Conservation (phyloP, 2,113 vertebrate genomes). For the Corynorhinus townsendii region DNA sequence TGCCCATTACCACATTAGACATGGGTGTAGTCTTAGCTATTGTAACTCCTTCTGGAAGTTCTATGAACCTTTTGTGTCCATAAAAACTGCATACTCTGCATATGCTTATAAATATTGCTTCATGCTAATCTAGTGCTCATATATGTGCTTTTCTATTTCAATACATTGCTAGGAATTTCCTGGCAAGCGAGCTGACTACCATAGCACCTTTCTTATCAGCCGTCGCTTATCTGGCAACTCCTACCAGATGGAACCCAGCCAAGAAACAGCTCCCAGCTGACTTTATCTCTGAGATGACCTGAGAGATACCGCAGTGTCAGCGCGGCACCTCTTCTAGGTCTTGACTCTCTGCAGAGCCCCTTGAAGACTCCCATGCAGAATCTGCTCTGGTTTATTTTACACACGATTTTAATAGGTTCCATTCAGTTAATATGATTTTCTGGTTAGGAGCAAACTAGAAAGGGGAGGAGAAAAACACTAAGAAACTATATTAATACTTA, state of each 20-base stretch:
- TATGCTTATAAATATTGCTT: neutral
- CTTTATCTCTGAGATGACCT: neutral
- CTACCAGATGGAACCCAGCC: neutral
- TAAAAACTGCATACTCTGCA: neutral
- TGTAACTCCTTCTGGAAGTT: neutral
- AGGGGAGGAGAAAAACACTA: neutral
- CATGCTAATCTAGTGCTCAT: neutral
- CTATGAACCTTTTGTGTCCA: neutral
- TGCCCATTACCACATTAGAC: neutral
- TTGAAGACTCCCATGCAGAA: neutral
- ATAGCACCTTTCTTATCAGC: neutral
- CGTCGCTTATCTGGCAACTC: conserved; percentile 37
- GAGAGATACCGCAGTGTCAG: neutral
- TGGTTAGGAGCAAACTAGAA: neutral
- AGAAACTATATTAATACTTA: neutral
- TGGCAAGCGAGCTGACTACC: neutral
- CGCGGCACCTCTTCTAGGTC: neutral
- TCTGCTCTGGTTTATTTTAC: neutral
- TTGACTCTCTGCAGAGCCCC: neutral
- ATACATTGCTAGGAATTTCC: neutral
- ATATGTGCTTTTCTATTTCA: neutral
- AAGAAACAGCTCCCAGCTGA: neutral
- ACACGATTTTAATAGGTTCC: neutral
- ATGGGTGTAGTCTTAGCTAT: neutral
- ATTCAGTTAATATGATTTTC: neutral